Evolutionary conservation across 1,140 invertebrate genomes (phyloP).

Genomic region (Conus betulinus): DNA sequence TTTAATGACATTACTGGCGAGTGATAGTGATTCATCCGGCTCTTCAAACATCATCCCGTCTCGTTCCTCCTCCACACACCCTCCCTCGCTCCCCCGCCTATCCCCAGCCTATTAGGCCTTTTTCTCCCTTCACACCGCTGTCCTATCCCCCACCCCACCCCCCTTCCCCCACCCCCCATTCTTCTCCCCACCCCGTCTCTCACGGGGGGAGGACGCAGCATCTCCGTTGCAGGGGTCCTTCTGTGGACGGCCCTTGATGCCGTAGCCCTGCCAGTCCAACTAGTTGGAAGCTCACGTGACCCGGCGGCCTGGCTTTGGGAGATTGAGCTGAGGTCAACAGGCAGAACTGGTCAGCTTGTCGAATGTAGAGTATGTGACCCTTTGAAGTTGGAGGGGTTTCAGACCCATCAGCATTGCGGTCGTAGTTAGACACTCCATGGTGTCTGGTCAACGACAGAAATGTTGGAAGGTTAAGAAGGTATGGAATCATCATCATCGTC

Average conservation of each 20-base stretch:
- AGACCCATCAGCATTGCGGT: slow-evolving; percentile 30
- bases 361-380: slow-evolving; percentile 29
- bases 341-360: slow-evolving; percentile 23
- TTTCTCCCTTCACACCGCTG: too few relatives aligned
- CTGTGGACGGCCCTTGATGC: slow-evolving; percentile 11
- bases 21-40: too few relatives aligned
- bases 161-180: too few relatives aligned
- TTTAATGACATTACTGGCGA: too few relatives aligned
- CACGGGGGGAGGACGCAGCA: slow-evolving; percentile 17
- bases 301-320: slow-evolving; percentile 1
- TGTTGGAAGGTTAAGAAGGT: too few relatives aligned
- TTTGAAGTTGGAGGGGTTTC: slow-evolving; percentile 13
- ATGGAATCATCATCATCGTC: too few relatives aligned
- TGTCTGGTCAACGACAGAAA: neutral
- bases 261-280: slow-evolving; percentile 19
- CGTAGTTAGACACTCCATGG: slow-evolving; percentile 26
- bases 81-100: too few relatives aligned
- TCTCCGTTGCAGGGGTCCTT: neutral
- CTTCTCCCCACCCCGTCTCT: neutral
- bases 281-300: neutral
- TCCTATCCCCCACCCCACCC: too few relatives aligned
- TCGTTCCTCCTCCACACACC: too few relatives aligned
- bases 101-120: too few relatives aligned
- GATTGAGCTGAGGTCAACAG: slow-evolving; percentile 21
- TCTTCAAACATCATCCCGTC: too few relatives aligned